Evolutionary conservation across 2,888 invertebrate genomes (phyloP), one percentile per base, ranked within the genome.

Genomic region (Xestia sexstrigata): DNA sequence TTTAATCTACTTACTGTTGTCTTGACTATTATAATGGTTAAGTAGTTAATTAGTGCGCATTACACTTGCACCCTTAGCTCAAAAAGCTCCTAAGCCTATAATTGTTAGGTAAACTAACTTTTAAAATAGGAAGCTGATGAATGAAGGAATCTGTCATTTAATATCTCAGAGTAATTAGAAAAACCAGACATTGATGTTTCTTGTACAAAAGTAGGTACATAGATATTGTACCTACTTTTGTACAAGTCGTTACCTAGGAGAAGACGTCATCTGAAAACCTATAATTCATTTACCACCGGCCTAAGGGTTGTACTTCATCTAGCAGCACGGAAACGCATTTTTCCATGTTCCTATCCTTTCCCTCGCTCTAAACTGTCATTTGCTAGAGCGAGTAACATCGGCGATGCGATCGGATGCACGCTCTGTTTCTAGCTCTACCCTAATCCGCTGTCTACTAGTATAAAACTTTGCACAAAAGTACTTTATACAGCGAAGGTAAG

Each of bases 121-220:
- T 52, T 30, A 30, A n/a, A 17, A 39, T 3, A 5, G 17, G 9
- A 49, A n/a, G 52, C 39, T 55, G 6, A 15, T 35, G 30, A 8
- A 6, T 26, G 26, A 30, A 26, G 26, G 15, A 30, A 45, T 13
- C 45, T 45, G 11, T 45, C 13, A 13, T 45, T 45, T 13, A 13
- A 45, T 45, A 11, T 35, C 35, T 45, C 13, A 23, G 52, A 52
- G 20, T 42, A 15, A 35, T 45, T 45, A 55, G 26, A 35, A 45
- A 74, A 76, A 26, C 45, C 26, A 77, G 47, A 47, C 17, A 52
- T 63, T 70, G 17, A 30, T 26, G 39, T 30, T 4, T 35, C 35
- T 35, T 35, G 35, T 35, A 35, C 35, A 35, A 35, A 35, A 35
- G 35, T 35, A 35, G 35, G 35, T 35, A 35, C 35, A 35, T 35